Evolutionary conservation across 2,797 vertebrate species (phyloP).

Genomic region (Coranthus polyacanthus): DNA sequence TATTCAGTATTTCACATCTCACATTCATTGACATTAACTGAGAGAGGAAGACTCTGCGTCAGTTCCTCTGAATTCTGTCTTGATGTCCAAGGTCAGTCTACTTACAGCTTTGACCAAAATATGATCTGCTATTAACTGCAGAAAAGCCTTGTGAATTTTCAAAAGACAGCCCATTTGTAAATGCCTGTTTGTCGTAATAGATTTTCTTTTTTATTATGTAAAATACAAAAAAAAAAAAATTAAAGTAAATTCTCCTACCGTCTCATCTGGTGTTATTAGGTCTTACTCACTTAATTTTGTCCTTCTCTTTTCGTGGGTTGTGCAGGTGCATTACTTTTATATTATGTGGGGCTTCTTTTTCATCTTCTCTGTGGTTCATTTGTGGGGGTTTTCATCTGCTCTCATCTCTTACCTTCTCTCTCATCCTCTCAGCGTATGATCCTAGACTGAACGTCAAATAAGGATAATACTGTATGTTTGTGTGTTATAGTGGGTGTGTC

Average conservation of each 20-base stretch:
- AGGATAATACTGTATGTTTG: background rate
- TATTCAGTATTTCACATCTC: constrained; percentile 20
- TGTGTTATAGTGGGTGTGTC: background rate
- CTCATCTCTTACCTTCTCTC: too few relatives aligned
- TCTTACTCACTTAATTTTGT: constrained; percentile 4
- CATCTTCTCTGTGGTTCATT: too few relatives aligned
- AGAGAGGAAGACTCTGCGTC: constrained; percentile 17
- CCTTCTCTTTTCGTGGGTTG: constrained; percentile 5
- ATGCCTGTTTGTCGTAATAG: constrained; percentile 34
- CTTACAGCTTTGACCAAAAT: constrained; percentile 13
- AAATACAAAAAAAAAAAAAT: constrained; percentile 11
- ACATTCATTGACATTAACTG: constrained; percentile 32
- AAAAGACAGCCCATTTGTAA: constrained; percentile 3
- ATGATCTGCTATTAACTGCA: constrained; percentile 7
- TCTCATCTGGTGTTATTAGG: constrained; percentile 19
- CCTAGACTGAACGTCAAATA: constrained; percentile 1
- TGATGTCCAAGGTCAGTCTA: constrained; percentile 9
- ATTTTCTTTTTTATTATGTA: constrained; percentile 25
- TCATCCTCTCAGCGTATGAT: background rate
- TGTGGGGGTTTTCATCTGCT: too few relatives aligned
- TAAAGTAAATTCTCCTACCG: background rate
- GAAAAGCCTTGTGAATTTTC: constrained; percentile 9
- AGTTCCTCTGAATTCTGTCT: background rate
- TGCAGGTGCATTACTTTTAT: background rate
- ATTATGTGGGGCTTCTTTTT: too few relatives aligned